phyloP scores from a whole-genome alignment of 2,888 invertebrate species.

The Clanis bilineata region DNA sequence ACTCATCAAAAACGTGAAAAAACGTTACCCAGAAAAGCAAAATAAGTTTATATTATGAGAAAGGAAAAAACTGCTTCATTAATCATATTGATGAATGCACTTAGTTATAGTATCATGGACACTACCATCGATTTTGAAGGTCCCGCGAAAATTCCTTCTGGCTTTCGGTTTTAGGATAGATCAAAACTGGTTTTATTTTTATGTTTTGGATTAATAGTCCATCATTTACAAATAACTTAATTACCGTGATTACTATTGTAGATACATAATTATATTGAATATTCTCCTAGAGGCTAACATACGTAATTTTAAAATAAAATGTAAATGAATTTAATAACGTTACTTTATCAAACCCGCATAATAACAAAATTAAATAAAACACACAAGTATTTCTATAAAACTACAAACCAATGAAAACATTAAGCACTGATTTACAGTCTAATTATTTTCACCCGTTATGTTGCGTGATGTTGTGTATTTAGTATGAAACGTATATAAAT shows the following conservation, averaged over 20 bases:
- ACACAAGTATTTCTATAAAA: background rate
- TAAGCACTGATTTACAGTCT: conserved; percentile 18
- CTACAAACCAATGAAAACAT: conserved; percentile 1
- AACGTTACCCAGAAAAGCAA: conserved; percentile 42
- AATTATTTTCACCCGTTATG: conserved; percentile 15
- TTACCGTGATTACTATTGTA: too few species aligned
- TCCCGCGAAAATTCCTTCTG: background rate
- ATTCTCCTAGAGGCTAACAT: too few species aligned
- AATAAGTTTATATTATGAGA: conserved; percentile 55
- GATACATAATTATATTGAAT: too few species aligned
- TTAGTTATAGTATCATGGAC: conserved; percentile 40
- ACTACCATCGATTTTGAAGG: background rate
- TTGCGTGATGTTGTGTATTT: conserved; percentile 23
- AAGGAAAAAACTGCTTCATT: conserved; percentile 55
- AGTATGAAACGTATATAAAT: conserved; percentile 21
- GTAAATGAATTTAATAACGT: background rate
- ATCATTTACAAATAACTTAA: too few species aligned
- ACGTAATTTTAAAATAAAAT: background rate
- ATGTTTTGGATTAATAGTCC: too few species aligned
- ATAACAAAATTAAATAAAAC: background rate
- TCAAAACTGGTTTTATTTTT: too few species aligned
- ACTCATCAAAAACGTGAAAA: conserved; percentile 54
- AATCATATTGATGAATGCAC: conserved; percentile 74
- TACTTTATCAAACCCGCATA: background rate
- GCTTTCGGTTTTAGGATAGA: background rate